Evolutionary conservation across 23 tunicate genomes (phyloP).

Genomic region (Aplidium turbinatum): DNA sequence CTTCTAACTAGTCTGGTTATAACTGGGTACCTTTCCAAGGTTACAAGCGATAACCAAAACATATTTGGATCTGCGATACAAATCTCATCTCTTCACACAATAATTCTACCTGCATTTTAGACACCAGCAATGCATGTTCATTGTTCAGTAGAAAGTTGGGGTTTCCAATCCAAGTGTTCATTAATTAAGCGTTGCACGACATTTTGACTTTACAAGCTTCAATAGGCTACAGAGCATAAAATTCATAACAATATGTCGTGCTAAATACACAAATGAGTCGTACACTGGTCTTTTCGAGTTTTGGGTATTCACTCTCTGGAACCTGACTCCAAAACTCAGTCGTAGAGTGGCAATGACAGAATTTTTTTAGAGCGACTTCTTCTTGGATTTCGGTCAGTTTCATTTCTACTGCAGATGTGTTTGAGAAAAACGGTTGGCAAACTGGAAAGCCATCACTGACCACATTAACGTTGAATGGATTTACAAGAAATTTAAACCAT

Average conservation of each 20-base stretch:
- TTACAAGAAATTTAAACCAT: slow-evolving; percentile 27
- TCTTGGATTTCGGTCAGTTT: slow-evolving; percentile 33
- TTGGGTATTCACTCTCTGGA: slow-evolving; percentile 5
- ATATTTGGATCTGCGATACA: too few relatives aligned
- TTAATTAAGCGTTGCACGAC: slow-evolving; percentile 23
- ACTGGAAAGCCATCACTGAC: slow-evolving; percentile 44
- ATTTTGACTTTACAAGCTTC: slow-evolving; percentile 27
- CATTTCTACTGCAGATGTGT: slow-evolving; percentile 27
- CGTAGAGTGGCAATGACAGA: slow-evolving; percentile 33
- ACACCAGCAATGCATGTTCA: too few relatives aligned
- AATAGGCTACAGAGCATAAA: slow-evolving; percentile 34
- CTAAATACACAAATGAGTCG: slow-evolving; percentile 26
- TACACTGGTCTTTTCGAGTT: slow-evolving; percentile 1
- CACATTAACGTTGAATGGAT: slow-evolving; percentile 28
- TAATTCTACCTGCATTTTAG: too few relatives aligned
- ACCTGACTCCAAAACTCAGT: slow-evolving; percentile 36
- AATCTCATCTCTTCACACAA: too few relatives aligned
- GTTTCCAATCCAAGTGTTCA: slow-evolving; percentile 11
- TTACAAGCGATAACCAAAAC: too few relatives aligned
- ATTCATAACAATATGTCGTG: slow-evolving; percentile 31
- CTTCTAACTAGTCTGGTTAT: too few relatives aligned
- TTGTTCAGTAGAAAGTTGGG: too few relatives aligned
- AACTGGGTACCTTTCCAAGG: too few relatives aligned
- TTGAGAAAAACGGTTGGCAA: slow-evolving; percentile 25
- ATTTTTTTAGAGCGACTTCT: slow-evolving; percentile 31